These are phyloP conservation scores for Piscicola geometra DNA, from an alignment of 2,888 invertebrate species.

Conservation along the genomic window DNA sequence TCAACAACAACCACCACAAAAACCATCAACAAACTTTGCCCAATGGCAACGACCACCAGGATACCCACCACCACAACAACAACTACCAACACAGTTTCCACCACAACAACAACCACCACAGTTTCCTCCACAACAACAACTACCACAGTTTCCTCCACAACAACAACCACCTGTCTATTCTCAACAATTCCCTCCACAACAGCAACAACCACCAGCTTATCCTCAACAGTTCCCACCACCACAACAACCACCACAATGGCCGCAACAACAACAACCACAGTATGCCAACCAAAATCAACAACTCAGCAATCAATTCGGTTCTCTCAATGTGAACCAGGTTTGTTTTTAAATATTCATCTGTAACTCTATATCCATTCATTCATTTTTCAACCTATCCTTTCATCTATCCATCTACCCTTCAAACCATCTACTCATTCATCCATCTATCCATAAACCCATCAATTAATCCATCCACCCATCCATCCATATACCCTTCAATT, in stretches of 20 bases:
- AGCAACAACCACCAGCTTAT: neutral
- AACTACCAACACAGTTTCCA: neutral
- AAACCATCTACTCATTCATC: neutral
- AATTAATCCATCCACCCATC: neutral
- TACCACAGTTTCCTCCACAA: neutral
- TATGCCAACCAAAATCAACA: neutral
- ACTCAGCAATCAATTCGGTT: neutral
- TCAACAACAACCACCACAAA: neutral
- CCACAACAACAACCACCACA: neutral
- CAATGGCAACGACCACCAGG: neutral
- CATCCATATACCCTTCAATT: no score
- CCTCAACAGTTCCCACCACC: neutral
- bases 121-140: neutral
- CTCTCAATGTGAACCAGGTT: neutral
- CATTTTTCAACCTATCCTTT: neutral
- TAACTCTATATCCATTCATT: neutral
- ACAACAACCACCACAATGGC: neutral
- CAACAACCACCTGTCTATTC: neutral
- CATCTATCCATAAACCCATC: neutral
- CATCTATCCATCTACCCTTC: neutral
- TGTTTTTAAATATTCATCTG: neutral
- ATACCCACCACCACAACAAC: neutral
- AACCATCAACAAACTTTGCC: neutral
- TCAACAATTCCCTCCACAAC: constrained; percentile 5
- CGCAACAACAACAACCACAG: neutral